A percentile compares a stretch with the other conserved stretches of the same genome.
Evolutionary conservation across 2,888 invertebrate genomes (phyloP).

Genomic region (Ceraclea dissimilis): DNA sequence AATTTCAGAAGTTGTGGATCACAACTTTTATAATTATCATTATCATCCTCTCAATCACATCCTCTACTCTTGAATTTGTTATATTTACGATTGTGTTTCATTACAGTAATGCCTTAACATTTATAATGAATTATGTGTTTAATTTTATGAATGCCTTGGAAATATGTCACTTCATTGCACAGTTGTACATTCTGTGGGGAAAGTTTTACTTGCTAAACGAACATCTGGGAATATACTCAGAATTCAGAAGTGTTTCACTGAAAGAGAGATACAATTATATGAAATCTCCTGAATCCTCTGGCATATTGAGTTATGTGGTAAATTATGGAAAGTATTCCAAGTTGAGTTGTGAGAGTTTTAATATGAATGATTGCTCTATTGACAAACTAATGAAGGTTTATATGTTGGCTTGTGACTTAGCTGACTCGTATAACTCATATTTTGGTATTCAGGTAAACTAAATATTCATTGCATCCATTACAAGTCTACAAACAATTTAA

Average conservation of each 20-base stretch:
- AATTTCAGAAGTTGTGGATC: slow-evolving; percentile 1
- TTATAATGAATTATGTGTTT: slow-evolving; percentile 9
- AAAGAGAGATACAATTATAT: background rate
- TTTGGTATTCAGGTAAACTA: slow-evolving; percentile 14
- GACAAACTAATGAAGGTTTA: slow-evolving; percentile 14
- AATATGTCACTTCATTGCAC: slow-evolving; percentile 5
- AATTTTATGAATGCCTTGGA: slow-evolving; percentile 3
- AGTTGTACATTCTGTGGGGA: slow-evolving; percentile 9
- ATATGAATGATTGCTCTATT: background rate
- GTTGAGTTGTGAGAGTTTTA: background rate
- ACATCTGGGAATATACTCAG: slow-evolving; percentile 3
- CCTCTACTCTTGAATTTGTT: slow-evolving; percentile 6
- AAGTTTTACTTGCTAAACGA: slow-evolving; percentile 10
- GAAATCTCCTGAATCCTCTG: background rate
- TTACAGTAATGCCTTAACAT: background rate
- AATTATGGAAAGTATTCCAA: background rate
- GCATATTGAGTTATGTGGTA: slow-evolving; percentile 1
- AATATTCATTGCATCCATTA: background rate
- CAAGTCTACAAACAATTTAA: background rate
- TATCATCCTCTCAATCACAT: background rate
- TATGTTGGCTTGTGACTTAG: slow-evolving; percentile 13
- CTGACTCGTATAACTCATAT: slow-evolving; percentile 3
- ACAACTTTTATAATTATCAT: background rate
- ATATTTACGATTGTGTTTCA: slow-evolving; percentile 6
- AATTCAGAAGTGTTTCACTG: background rate